Conservation (phyloP, 1,140 invertebrate species). For the Nebria ingens region DNA sequence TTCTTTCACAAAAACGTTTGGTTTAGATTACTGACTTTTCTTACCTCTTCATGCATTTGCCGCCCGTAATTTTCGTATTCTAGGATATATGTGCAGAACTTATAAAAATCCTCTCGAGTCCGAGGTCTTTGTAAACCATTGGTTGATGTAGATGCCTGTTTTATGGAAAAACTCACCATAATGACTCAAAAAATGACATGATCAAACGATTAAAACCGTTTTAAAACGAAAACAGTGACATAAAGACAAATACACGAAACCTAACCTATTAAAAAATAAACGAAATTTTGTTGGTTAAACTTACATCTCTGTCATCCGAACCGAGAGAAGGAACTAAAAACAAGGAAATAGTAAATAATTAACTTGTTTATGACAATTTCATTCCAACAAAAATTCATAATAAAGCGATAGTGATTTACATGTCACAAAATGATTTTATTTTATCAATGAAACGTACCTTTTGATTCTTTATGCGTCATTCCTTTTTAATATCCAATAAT, state of each 20-base stretch:
- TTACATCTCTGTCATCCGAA: constrained; percentile 2
- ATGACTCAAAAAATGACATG: neutral
- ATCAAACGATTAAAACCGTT: neutral
- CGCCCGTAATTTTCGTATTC: constrained; percentile 45
- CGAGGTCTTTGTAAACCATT: constrained; percentile 23
- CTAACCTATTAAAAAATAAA: neutral
- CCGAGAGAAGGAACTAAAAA: neutral
- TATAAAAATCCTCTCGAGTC: constrained; percentile 44
- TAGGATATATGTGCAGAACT: constrained; percentile 44
- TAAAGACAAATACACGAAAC: constrained; percentile 3
- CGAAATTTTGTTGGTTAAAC: neutral
- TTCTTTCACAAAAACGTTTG: neutral
- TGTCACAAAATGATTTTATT: neutral
- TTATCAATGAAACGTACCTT: constrained; percentile 1
- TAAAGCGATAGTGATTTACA: neutral
- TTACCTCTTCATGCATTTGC: neutral
- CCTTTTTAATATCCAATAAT: neutral
- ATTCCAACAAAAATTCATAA: neutral
- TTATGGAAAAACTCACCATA: neutral
- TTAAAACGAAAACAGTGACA: neutral
- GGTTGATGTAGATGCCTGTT: neutral
- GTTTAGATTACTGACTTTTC: constrained; percentile 5
- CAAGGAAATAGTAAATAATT: neutral
- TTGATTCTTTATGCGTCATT: constrained; percentile 9
- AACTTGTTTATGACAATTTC: neutral